Conservation (phyloP, 2,888 invertebrate species). For the Prosapia bicincta region DNA sequence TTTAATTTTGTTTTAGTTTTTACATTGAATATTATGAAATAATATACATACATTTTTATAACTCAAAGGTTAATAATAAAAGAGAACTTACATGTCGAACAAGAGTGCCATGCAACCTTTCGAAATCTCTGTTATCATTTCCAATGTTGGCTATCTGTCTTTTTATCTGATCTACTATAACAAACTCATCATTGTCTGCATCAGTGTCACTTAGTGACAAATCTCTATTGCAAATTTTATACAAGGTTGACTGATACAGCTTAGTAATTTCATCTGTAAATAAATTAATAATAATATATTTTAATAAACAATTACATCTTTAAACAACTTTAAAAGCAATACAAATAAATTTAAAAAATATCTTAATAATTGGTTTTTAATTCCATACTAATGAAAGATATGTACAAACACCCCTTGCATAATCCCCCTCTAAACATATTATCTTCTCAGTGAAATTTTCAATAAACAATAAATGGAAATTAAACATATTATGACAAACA, state of each 20-base stretch:
- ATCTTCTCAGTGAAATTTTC: too few relatives aligned
- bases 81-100: slow-evolving; percentile 42
- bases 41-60: not conserved
- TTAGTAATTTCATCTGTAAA: not conserved
- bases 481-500: too few relatives aligned
- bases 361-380: too few relatives aligned
- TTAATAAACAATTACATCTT: too few relatives aligned
- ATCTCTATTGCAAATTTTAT: not conserved
- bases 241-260: not conserved
- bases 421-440: too few relatives aligned
- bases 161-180: slow-evolving; percentile 39
- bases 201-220: not conserved
- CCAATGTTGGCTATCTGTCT: slow-evolving; percentile 41
- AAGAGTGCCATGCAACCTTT: slow-evolving; percentile 47
- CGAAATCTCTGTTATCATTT: slow-evolving; percentile 46
- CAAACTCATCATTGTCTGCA: slow-evolving; percentile 38
- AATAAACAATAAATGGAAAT: too few relatives aligned
- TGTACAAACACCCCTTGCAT: too few relatives aligned
- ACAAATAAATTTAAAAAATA: too few relatives aligned
- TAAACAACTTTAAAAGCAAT: too few relatives aligned
- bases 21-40: not conserved
- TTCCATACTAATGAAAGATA: too few relatives aligned
- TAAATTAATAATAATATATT: too few relatives aligned
- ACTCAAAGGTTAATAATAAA: slow-evolving; percentile 5
- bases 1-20: too few relatives aligned